phyloP scores from a whole-genome alignment of 2,797 vertebrate genomes.

The Tinamus major region DNA sequence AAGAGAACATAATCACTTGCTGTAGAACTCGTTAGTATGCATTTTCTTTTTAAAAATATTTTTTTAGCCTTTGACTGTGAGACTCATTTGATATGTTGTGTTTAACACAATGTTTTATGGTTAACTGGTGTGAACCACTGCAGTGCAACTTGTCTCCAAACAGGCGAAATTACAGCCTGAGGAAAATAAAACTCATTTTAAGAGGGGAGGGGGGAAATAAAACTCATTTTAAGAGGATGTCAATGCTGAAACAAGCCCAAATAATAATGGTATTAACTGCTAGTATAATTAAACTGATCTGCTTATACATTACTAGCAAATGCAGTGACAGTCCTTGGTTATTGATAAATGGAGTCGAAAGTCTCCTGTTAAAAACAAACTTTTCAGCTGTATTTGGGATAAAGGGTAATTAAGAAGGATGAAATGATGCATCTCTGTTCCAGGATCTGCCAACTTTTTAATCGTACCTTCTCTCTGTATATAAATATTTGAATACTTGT shows the following conservation, averaged over 20 bases:
- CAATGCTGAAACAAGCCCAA: conserved; percentile 43
- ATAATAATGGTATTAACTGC: conserved; percentile 34
- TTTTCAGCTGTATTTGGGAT: neutral
- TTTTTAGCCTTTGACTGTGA: neutral
- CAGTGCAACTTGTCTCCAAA: neutral
- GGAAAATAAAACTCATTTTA: conserved; percentile 31
- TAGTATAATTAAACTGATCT: conserved; percentile 55
- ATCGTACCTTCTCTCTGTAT: neutral
- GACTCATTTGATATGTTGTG: neutral
- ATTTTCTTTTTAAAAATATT: neutral
- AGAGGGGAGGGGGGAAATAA: neutral
- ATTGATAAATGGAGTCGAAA: neutral
- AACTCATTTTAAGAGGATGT: conserved; percentile 4
- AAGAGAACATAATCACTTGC: neutral
- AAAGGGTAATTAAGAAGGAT: neutral
- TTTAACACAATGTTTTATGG: neutral
- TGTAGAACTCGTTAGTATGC: neutral
- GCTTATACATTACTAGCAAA: conserved; percentile 37
- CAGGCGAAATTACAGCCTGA: neutral
- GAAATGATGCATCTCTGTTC: neutral
- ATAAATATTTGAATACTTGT: fast-evolving
- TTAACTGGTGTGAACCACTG: neutral
- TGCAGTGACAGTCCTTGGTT: conserved; percentile 5
- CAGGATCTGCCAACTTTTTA: neutral
- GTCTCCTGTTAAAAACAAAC: neutral